Evolutionary conservation across 2,888 invertebrate species (phyloP), one percentile per base, ranked within the genome.

Genomic region (Protophormia terraenovae): DNA sequence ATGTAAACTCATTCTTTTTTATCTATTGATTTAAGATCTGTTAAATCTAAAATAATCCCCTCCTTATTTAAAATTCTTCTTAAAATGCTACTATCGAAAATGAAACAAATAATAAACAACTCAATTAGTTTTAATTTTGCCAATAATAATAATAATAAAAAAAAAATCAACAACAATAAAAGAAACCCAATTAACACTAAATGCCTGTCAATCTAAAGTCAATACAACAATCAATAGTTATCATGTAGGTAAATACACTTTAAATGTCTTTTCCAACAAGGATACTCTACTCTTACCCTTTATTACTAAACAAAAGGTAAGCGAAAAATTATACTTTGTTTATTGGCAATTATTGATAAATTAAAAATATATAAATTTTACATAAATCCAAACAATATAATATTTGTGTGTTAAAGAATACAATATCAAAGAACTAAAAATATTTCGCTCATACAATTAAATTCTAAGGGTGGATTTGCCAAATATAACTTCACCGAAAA

Each of bases 271-370:
- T 62, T 72, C 47, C 62, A 38, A 50, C 50, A 38, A 58, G 29
- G 22, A 19, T n/a, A 24, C 27, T 3, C 19, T 50, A 12, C 24
- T 24, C 8, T 60, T 19, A 55, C 35, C 38, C 45, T 19, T 14
- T 10, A 22, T 2, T 16, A 10, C 50, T 14, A 32, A 29, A 19
- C 27, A 22, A 14, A n/a, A n/a, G 19, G 32, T 32, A 41, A 35
- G 72, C 67, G 29, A 69, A 64, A 41, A 19, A 16, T 24, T 14
- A 53, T 58, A 32, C 14, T 77, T 47, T 45, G 60, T 67, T 82
- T 77, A 72, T 79, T 76, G 60, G 29, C 78, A 82, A 66, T 84
- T 82, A 84, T 64, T 73, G 55, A 22, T 38, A 69, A 80, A 73
- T 73, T 72, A 77, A 79, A 62, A 60, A 73, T 32, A 14, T 58